A percentile compares a stretch with the other conserved stretches of the same genome.
Evolutionary conservation across 2,113 vertebrate genomes (phyloP).

Genomic region (Mirounga angustirostris): DNA sequence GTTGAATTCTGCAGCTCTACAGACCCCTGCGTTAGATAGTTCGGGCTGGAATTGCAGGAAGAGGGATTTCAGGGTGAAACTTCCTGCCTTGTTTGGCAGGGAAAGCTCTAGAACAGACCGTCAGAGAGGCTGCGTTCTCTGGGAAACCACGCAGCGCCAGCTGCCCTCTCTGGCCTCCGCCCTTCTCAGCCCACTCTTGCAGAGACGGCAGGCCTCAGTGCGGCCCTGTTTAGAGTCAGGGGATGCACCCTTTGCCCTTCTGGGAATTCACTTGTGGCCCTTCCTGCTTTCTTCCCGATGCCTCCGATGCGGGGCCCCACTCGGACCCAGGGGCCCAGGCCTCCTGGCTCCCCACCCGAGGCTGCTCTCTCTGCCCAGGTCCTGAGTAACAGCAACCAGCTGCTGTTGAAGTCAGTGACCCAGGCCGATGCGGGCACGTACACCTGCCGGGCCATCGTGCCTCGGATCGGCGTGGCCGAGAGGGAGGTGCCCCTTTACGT

Average conservation of each 20-base stretch:
- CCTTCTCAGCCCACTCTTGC: not conserved
- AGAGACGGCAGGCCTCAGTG: not conserved
- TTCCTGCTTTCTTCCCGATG: conserved; percentile 74
- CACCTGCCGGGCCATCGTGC: conserved; percentile 97
- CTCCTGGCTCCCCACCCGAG: conserved; percentile 77
- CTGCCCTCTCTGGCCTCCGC: not conserved
- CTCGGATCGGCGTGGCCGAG: conserved; percentile 96
- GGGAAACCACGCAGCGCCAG: not conserved
- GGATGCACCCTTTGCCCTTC: conserved; percentile 34
- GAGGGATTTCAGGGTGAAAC: not conserved
- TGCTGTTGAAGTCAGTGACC: conserved; percentile 94
- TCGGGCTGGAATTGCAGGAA: not conserved
- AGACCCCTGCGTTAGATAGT: not conserved
- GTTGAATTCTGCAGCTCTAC: no score
- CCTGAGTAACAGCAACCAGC: conserved; percentile 97
- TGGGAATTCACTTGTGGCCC: conserved; percentile 75
- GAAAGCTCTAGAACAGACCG: not conserved
- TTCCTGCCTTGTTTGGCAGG: not conserved
- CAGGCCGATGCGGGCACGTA: conserved; percentile 96
- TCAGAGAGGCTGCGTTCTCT: not conserved
- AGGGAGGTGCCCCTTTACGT: conserved; percentile 95
- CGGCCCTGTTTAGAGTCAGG: not conserved
- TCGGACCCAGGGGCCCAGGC: conserved; percentile 72
- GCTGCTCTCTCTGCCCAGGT: conserved; percentile 89
- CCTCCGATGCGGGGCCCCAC: conserved; percentile 61